Conservation (phyloP, 1,140 invertebrate genomes). For the Polyergus mexicanus region DNA sequence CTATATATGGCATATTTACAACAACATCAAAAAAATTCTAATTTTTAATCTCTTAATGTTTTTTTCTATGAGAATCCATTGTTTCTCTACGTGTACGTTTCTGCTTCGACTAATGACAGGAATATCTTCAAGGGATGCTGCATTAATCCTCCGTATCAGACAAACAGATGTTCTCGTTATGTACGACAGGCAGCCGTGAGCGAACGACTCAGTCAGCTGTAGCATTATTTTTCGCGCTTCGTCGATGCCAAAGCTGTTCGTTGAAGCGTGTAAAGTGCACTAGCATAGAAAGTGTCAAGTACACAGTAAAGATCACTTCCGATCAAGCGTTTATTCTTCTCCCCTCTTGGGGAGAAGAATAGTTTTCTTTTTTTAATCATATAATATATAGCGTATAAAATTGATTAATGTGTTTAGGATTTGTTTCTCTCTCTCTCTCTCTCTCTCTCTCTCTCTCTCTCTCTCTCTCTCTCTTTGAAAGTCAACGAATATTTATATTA, state of each 20-base stretch:
- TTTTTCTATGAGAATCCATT: background rate
- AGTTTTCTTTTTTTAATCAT: background rate
- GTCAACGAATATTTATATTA: background rate
- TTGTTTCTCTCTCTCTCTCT: too few species aligned
- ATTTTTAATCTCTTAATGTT: background rate
- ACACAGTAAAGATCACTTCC: slow-evolving; percentile 50
- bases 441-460: too few species aligned
- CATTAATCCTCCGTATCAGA: slow-evolving; percentile 17
- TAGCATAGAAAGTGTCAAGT: slow-evolving; percentile 66
- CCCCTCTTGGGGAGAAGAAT: too few species aligned
- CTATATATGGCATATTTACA: background rate
- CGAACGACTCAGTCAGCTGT: slow-evolving; percentile 57
- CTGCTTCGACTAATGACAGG: background rate
- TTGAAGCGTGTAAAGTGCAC: slow-evolving; percentile 65
- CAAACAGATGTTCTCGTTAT: slow-evolving; percentile 60
- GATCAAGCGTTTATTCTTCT: slow-evolving; percentile 21
- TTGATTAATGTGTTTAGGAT: background rate
- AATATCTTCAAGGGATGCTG: background rate
- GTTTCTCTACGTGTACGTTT: background rate
- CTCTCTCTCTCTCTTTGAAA: background rate
- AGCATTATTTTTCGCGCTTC: slow-evolving; percentile 69
- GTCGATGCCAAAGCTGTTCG: slow-evolving; percentile 26
- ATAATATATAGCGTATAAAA: background rate
- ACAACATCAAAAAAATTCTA: background rate
- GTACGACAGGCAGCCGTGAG: slow-evolving; percentile 34